Evolutionary conservation across 2,113 vertebrate genomes (phyloP), one percentile per base, ranked within the genome.

Genomic region (Falco punctatus): DNA sequence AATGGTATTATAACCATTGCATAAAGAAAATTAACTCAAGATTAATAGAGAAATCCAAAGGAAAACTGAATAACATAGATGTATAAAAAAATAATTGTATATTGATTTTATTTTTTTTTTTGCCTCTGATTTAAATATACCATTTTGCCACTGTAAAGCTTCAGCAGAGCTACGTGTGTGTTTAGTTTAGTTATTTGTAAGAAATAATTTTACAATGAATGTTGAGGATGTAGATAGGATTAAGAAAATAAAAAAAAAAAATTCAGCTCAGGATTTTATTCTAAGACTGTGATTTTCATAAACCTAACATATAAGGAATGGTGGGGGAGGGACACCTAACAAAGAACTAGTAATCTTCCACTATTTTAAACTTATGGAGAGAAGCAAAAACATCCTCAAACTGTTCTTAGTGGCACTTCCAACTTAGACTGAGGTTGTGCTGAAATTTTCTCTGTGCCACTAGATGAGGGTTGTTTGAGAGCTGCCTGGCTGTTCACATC

Each of bases 1-100:
- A 97, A 96, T 91, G 35, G 74, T 87, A 77, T 94, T 96, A 92
- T 83, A 97, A 94, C 86, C 62, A 84, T 71, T 96, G 59, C 78
- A 90, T 94, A 90, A 86, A 93, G 79, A 97, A 98, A 97, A 98
- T 97, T 96, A 97, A 98, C 96, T 96, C 75, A 95, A 89, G 91
- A 98, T 97, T 96, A 97, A 98, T 96, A 86, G 75, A 95, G 72
- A 88, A 96, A 96, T 90, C 59, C 72, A 95, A 95, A 96, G 77
- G 87, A 97, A 82, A 81, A 92, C 88, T 66, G 58, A 86, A 90
- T 92, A 95, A 75, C 65, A 72, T 26, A 91, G 54, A 81, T 88
- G 55, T 96, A 95, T 93, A 94, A 97, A 96, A 96, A 98, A 97
- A 97, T 97, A 98, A 98, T 97, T 96, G 81, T 96, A 81, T 97